Conservation (phyloP, 1,140 invertebrate species). For the Sweltsa coloradensis region DNA sequence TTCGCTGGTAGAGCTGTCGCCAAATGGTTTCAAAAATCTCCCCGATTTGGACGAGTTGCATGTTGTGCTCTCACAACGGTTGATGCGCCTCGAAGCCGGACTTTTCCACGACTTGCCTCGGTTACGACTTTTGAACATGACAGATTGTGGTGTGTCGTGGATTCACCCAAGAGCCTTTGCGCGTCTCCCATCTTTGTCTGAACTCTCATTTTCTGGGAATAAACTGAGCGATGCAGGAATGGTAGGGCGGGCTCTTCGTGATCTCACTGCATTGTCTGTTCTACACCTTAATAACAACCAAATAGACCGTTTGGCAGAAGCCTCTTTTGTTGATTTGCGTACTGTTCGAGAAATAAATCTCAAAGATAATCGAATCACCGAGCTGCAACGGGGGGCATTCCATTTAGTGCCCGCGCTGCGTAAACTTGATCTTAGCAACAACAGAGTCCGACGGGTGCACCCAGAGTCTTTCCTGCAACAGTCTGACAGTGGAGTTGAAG, state of each 20-base stretch:
- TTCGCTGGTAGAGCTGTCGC: slow-evolving; percentile 50
- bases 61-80: slow-evolving; percentile 47
- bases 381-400: slow-evolving; percentile 65
- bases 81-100: slow-evolving; percentile 54
- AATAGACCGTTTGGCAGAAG: slow-evolving; percentile 56
- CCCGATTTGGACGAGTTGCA: slow-evolving; percentile 61
- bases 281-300: slow-evolving; percentile 56
- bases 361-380: slow-evolving; percentile 52
- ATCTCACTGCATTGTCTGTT: slow-evolving; percentile 53
- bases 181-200: slow-evolving; percentile 52
- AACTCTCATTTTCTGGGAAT: slow-evolving; percentile 58
- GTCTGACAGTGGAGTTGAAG: slow-evolving; percentile 40
- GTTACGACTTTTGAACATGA: slow-evolving; percentile 60
- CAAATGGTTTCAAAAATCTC: slow-evolving; percentile 57
- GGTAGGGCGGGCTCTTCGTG: slow-evolving; percentile 60
- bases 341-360: slow-evolving; percentile 54
- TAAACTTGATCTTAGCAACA: slow-evolving; percentile 62
- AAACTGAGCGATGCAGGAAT: slow-evolving; percentile 59
- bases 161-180: slow-evolving; percentile 65
- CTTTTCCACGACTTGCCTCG: slow-evolving; percentile 60
- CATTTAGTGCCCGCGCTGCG: slow-evolving; percentile 59
- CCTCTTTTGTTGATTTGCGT: slow-evolving; percentile 65
- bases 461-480: slow-evolving; percentile 64
- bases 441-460: slow-evolving; percentile 61
- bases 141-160: slow-evolving; percentile 60